These are phyloP conservation scores for Parnassius orleans DNA, from an alignment of 2,888 invertebrate species.

Conservation along the genomic window DNA sequence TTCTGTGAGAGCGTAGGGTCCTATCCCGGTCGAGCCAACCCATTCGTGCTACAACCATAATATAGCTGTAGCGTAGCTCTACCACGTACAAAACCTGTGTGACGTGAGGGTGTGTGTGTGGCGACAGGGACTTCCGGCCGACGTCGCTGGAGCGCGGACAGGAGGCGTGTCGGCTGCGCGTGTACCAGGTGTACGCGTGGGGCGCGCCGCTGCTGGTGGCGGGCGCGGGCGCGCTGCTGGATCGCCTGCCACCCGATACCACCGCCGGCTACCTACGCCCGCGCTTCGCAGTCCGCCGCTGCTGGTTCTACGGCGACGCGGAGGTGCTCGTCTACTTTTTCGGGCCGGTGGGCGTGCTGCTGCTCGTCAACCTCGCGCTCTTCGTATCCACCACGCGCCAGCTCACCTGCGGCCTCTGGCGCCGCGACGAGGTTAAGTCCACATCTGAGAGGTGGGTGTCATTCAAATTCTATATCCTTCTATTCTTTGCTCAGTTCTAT, in stretches of 20 bases:
- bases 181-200: constrained; percentile 93
- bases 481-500: too few relatives aligned
- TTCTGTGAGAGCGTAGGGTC: too few relatives aligned
- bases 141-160: constrained; percentile 92
- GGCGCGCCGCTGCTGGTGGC: constrained; percentile 90
- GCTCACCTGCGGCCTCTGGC: constrained; percentile 93
- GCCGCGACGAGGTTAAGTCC: constrained; percentile 92
- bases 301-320: constrained; percentile 92
- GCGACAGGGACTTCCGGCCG: constrained; percentile 88
- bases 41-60: too few relatives aligned
- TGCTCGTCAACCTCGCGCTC: constrained; percentile 88
- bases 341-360: constrained; percentile 89
- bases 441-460: constrained; percentile 74
- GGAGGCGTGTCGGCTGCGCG: constrained; percentile 88
- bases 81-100: too few relatives aligned
- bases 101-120: constrained; percentile 5
- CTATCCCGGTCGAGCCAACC: too few relatives aligned
- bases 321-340: constrained; percentile 93
- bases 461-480: too few relatives aligned
- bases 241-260: constrained; percentile 82
- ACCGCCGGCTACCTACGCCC: constrained; percentile 85
- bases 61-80: too few relatives aligned
- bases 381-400: constrained; percentile 91
- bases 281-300: constrained; percentile 87
- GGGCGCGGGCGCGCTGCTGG: constrained; percentile 86